Percentiles rank a stretch among this genome's conserved stretches.
phyloP scores from a whole-genome alignment of 1,140 invertebrate species.

The Temnothorax curvispinosus region DNA sequence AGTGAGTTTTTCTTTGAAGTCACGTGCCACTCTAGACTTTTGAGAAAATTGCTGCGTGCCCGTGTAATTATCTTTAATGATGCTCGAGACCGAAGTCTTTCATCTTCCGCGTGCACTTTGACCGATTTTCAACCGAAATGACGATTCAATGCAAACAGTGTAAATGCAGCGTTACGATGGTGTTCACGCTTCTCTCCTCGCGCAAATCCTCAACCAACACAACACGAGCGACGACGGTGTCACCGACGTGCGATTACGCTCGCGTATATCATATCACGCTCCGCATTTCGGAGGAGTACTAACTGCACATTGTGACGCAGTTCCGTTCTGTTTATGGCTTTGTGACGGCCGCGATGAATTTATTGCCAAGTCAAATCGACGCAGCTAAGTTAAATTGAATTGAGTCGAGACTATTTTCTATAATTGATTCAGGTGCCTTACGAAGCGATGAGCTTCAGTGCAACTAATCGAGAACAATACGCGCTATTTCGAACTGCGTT shows the following conservation, averaged over 20 bases:
- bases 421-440: constrained; percentile 32
- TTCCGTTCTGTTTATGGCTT: constrained; percentile 42
- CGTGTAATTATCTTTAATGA: background rate
- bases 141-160: background rate
- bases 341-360: constrained; percentile 39
- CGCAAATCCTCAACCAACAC: background rate
- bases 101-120: background rate
- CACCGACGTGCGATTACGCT: constrained; percentile 42
- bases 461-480: constrained; percentile 31
- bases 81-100: background rate
- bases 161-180: constrained; percentile 21
- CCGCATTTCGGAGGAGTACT: constrained; percentile 35
- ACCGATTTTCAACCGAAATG: background rate
- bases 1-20: background rate
- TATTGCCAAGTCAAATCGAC: constrained; percentile 41
- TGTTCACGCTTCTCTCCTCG: background rate
- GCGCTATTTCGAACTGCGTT: background rate
- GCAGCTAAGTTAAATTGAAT: constrained; percentile 49
- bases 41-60: background rate
- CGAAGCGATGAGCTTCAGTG: background rate
- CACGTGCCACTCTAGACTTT: background rate
- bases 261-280: constrained; percentile 44
- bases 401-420: constrained; percentile 39
- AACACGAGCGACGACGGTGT: constrained; percentile 23
- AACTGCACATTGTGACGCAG: constrained; percentile 27